Percentiles rank a stretch among this genome's conserved stretches.
phyloP scores from a whole-genome alignment of 2,113 vertebrate genomes.

The Noturus placidus region DNA sequence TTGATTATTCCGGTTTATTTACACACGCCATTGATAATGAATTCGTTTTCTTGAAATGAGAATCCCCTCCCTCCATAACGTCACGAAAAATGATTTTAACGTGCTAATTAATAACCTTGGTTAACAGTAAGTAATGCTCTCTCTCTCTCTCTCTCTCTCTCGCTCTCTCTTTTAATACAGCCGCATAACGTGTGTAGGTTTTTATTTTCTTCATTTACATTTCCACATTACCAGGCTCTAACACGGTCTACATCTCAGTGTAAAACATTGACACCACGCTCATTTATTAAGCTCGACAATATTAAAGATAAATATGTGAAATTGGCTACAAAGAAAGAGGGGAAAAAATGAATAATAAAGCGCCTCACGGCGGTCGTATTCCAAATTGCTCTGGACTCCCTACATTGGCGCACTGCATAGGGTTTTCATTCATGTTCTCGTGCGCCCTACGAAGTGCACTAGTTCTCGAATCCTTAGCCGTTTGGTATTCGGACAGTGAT shows the following conservation, averaged over 20 bases:
- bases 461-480: no score
- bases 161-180: neutral
- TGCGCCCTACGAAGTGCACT: neutral
- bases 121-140: neutral
- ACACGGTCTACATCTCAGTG: no score
- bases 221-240: neutral
- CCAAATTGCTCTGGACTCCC: neutral
- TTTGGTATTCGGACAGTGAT: neutral
- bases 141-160: no score
- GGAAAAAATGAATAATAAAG: neutral
- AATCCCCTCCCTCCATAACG: no score
- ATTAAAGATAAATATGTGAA: neutral
- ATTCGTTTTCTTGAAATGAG: neutral
- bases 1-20: slow-evolving; percentile 24
- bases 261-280: neutral
- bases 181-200: neutral
- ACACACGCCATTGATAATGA: neutral
- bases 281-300: neutral
- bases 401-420: neutral
- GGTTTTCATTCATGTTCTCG: neutral
- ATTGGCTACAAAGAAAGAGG: neutral
- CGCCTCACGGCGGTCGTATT: neutral
- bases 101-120: neutral
- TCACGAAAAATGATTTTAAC: neutral
- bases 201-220: neutral